Base-by-base conservation (phyloP, 2,888 invertebrate species). In the Aromia moschata region DNA sequence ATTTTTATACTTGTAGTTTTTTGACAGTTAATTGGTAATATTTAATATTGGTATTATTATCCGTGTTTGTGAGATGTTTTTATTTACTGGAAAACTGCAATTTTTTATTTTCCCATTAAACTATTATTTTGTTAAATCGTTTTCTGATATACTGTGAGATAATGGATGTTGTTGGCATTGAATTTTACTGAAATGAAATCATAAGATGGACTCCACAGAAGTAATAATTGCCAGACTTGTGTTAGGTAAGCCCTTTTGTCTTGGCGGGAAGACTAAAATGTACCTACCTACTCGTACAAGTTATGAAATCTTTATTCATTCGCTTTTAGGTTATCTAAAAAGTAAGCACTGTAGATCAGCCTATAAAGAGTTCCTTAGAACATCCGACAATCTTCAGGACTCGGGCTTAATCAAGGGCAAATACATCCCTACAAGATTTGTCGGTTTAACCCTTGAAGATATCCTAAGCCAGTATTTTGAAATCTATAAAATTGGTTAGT, bases 311-410 rank as follows among this genome's bases (percentile, higher is more conserved):
- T 25, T 9, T 4, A 25, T 25, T 10, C 33, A 40, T 49, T 49
- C 54, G 61, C 45, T 73, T 74, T 15, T 62, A 81, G 81, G 80
- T 30, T 81, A 81, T 68, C 67, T 81, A 30, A 79, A 77, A 67
- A 67, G 69, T 9, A 70, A 77, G 58, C 73, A 76, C 44, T 79
- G 77, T 60, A 69, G 67, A 20, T 60, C 60, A 2, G 74, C 78
- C 10, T 78, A 77, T 59, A 68, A 74, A 20, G 72, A 71, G 36
- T 79, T 81, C 58, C 63, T 79, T n/a, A 73, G 71, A 49, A 68
- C 68, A 12, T 78, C 71, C 1, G 45, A 60, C 10, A 60, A 76
- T 65, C 71, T 81, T 18, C 67, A 56, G 68, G 74, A 59, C 66
- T 69, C 49, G 56, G 66, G 15, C 46, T 64, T 47, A 64, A 60